Evolutionary conservation across 1,140 invertebrate species (phyloP).

Genomic region (Mercenaria mercenaria): DNA sequence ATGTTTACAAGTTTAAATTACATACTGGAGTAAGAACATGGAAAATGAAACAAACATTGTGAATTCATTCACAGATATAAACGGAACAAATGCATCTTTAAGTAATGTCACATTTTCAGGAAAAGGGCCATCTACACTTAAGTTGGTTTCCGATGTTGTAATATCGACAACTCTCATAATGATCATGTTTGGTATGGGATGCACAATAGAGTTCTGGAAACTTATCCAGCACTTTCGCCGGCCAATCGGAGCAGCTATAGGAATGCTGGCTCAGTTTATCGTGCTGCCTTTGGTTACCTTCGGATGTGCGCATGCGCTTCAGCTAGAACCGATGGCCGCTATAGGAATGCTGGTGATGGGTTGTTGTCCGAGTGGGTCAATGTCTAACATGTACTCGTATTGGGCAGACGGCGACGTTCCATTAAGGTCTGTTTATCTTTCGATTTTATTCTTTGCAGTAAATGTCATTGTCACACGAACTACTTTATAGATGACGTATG

Average conservation of each 20-base stretch:
- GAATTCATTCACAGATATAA: not conserved
- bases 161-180: constrained; percentile 76
- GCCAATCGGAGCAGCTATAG: constrained; percentile 85
- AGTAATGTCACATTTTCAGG: not conserved
- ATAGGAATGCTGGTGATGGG: constrained; percentile 84
- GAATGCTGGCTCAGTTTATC: constrained; percentile 86
- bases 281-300: constrained; percentile 85
- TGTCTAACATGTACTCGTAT: constrained; percentile 86
- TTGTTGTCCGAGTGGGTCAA: constrained; percentile 85
- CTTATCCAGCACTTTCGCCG: constrained; percentile 80
- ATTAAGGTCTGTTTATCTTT: no score
- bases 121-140: constrained; percentile 66
- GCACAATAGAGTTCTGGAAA: constrained; percentile 75
- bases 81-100: constrained; percentile 29
- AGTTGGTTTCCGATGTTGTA: constrained; percentile 77
- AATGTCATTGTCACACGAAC: no score
- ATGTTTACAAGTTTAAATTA: no score
- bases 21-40: not conserved
- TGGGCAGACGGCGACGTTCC: constrained; percentile 86
- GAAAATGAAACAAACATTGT: not conserved
- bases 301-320: constrained; percentile 75
- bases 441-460: no score
- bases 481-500: no score
- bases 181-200: constrained; percentile 85
- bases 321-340: constrained; percentile 75